Evolutionary conservation across 2,888 invertebrate genomes (phyloP).

Genomic region (Drymonia ruficornis): DNA sequence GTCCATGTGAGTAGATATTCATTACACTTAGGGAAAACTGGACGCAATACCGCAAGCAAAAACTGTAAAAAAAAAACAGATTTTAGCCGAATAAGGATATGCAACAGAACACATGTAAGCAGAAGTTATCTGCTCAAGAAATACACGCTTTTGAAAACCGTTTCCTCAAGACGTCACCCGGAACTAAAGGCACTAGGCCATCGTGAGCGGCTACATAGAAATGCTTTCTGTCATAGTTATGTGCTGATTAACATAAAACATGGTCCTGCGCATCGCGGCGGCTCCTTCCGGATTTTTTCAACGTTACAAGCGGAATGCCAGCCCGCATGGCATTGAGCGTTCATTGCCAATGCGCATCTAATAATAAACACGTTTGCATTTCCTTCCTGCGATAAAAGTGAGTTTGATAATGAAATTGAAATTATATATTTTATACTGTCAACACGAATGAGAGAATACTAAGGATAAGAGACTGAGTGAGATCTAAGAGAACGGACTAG

Average conservation of each 20-base stretch:
- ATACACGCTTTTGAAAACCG: not conserved
- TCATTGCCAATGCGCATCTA: slow-evolving; percentile 52
- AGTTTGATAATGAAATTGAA: not conserved
- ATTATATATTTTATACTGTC: too few relatives aligned
- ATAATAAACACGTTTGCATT: slow-evolving; percentile 32
- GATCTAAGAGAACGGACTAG: too few relatives aligned
- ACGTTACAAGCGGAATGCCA: slow-evolving; percentile 53
- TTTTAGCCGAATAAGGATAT: not conserved
- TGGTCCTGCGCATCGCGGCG: slow-evolving; percentile 51
- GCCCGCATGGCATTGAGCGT: slow-evolving; percentile 59
- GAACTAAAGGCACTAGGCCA: slow-evolving; percentile 47
- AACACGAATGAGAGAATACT: too few relatives aligned
- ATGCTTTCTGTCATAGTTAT: slow-evolving; percentile 74
- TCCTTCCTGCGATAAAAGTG: slow-evolving; percentile 8
- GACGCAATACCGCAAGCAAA: too few relatives aligned
- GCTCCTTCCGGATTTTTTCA: slow-evolving; percentile 70
- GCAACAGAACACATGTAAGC: too few relatives aligned
- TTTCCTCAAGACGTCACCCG: slow-evolving; percentile 20
- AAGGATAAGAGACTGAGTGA: too few relatives aligned
- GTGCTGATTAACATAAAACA: slow-evolving; percentile 74
- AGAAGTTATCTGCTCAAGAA: too few relatives aligned
- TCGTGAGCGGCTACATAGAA: slow-evolving; percentile 65
- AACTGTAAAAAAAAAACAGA: too few relatives aligned
- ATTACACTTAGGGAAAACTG: too few relatives aligned
- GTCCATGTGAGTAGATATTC: too few relatives aligned